phyloP scores from a whole-genome alignment of 1,140 invertebrate species.

The Maconellicoccus hirsutus region DNA sequence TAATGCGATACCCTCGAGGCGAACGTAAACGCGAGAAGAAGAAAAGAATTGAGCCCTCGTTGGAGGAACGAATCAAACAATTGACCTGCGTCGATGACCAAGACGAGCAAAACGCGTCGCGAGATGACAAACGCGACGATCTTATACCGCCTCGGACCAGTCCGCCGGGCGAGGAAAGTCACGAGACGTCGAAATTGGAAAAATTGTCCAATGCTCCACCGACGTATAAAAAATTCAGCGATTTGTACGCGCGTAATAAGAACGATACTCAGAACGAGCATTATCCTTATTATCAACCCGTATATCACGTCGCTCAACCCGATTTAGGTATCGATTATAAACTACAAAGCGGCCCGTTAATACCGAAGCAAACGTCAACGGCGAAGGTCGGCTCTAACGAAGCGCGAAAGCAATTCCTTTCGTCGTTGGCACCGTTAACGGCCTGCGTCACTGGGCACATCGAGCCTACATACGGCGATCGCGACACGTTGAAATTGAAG shows the following conservation, averaged over 20 bases:
- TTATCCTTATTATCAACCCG: constrained; percentile 30
- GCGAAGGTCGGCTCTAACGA: constrained; percentile 34
- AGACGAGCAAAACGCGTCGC: constrained; percentile 39
- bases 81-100: constrained; percentile 63
- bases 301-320: constrained; percentile 34
- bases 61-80: constrained; percentile 66
- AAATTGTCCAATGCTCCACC: constrained; percentile 37
- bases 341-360: not conserved
- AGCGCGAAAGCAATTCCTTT: constrained; percentile 56
- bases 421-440: constrained; percentile 57
- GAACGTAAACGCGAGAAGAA: constrained; percentile 32
- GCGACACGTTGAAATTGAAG: constrained; percentile 15
- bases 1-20: constrained; percentile 48
- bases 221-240: constrained; percentile 54
- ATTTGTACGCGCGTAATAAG: constrained; percentile 43
- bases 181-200: constrained; percentile 4
- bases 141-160: constrained; percentile 16
- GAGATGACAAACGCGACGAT: not conserved
- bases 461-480: constrained; percentile 21
- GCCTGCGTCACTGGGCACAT: constrained; percentile 46
- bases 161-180: constrained; percentile 31
- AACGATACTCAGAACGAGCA: constrained; percentile 33
- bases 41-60: constrained; percentile 46
- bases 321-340: constrained; percentile 45
- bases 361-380: not conserved